Base-by-base conservation (phyloP, 64 coral and sea anemone species). In the Orbicella faveolata region DNA sequence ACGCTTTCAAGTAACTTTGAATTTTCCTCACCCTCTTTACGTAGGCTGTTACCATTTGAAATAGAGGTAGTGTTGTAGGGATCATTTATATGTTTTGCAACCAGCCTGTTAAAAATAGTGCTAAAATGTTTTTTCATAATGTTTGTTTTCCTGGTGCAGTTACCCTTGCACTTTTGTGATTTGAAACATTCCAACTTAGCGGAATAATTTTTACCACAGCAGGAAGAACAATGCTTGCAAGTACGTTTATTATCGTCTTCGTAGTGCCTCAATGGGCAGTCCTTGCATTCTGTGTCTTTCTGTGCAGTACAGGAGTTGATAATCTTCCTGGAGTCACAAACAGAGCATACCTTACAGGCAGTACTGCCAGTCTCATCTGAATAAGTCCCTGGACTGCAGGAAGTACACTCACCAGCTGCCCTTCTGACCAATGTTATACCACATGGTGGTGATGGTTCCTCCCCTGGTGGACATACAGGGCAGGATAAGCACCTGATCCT, bases 381-480 rank as follows among this genome's bases (percentile, higher is more conserved):
- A 73, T n/a, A 73, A 1, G 61, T 85, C 10, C 82, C 64, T 85
- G 64, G 23, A 17, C 21, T 85, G 65, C 82, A 85, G 14, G 65
- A 62, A 18, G 66, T 19, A 26, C 82, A 85, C 20, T 85, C 64
- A 7, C 82, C 82, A 70, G 37, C 13, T 23, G 36, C 36, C 26
- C 72, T 55, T 20, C 14, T 18, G 15, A 18, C 64, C 21, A 85
- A 34, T 72, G 65, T 85, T 4, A 66, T 69, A 25, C 82, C 66
- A 73, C 82, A 85, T 21, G 82, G 65, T 73, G 82, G 63, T 11
- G 82, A 70, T 7, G 65, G n/a, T 41, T 85, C 82, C 82, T 70
- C 20, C 15, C 82, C 82, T 14, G 36, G 2, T 52, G 65, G 64
- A 52, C 82, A 85, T 73, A 19, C 36, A 16, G 82, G 82, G 37